A percentile compares a stretch with the other conserved stretches of the same genome.
Evolutionary conservation across 64 coral and sea anemone species (phyloP).

Genomic region (Montipora cactus): DNA sequence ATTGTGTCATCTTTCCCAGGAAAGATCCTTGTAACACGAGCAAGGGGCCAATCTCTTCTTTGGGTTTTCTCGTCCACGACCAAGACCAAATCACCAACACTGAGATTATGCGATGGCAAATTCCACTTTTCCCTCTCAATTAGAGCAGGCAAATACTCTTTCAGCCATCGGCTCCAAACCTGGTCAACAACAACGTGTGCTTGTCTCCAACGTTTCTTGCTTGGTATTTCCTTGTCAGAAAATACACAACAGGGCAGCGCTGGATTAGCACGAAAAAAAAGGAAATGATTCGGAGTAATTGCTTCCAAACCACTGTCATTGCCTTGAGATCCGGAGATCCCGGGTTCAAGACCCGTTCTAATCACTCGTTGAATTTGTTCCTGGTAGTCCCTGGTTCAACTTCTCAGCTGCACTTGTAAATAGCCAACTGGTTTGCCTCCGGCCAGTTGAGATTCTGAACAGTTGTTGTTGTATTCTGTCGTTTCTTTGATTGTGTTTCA

Average conservation of each 20-base stretch:
- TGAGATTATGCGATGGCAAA: not conserved
- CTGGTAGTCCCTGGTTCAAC: too few species aligned
- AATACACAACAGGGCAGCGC: slow-evolving; percentile 1
- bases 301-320: not conserved
- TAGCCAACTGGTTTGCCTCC: too few species aligned
- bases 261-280: not conserved
- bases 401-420: too few species aligned
- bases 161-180: slow-evolving; percentile 8
- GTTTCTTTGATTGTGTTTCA: too few species aligned
- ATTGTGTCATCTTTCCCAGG: too few species aligned
- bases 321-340: too few species aligned
- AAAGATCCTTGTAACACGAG: too few species aligned
- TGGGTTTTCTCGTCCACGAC: not conserved
- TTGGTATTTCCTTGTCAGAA: not conserved
- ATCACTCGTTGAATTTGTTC: too few species aligned
- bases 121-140: slow-evolving; percentile 20
- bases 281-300: slow-evolving; percentile 41
- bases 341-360: too few species aligned
- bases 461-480: too few species aligned
- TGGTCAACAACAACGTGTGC: not conserved
- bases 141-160: slow-evolving; percentile 6
- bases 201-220: slow-evolving; percentile 35
- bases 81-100: slow-evolving; percentile 13
- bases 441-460: too few species aligned
- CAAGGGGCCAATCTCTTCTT: too few species aligned